A percentile compares a stretch with the other conserved stretches of the same genome.
These are phyloP conservation scores for Myoxocephalus aenaeus DNA, from an alignment of 2,797 vertebrate species.

Conservation along the genomic window DNA sequence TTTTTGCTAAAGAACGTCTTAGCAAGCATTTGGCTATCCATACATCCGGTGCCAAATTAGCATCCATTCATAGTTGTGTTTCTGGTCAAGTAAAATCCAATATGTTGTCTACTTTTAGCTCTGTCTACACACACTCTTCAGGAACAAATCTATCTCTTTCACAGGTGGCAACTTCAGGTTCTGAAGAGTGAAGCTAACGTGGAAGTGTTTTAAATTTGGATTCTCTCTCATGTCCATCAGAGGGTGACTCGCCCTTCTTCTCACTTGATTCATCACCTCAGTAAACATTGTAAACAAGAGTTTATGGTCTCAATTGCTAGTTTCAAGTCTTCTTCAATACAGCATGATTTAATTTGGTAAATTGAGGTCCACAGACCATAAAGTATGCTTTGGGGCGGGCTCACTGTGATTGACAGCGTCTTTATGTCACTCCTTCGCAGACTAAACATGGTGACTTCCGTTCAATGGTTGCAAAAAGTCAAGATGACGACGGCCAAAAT, in stretches of 20 bases:
- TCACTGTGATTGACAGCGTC: background rate
- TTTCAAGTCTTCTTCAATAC: background rate
- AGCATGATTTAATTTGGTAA: background rate
- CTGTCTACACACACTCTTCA: no score
- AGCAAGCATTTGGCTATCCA: background rate
- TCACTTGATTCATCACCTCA: background rate
- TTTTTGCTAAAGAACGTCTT: background rate
- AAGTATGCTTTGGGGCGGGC: background rate
- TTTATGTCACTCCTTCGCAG: no score
- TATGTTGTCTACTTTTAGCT: no score
- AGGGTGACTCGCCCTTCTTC: background rate
- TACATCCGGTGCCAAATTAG: background rate
- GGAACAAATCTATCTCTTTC: background rate
- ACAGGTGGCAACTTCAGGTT: background rate
- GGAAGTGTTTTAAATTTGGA: background rate
- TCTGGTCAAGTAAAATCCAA: no score
- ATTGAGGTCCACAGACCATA: background rate
- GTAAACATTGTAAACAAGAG: background rate
- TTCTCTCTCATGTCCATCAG: background rate
- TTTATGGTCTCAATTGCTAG: background rate
- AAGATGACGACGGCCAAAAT: no score
- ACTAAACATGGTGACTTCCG: no score
- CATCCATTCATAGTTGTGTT: no score
- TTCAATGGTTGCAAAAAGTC: no score
- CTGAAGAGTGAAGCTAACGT: background rate